Base-by-base conservation (phyloP, 2,888 invertebrate genomes). In the Erynnis tages region DNA sequence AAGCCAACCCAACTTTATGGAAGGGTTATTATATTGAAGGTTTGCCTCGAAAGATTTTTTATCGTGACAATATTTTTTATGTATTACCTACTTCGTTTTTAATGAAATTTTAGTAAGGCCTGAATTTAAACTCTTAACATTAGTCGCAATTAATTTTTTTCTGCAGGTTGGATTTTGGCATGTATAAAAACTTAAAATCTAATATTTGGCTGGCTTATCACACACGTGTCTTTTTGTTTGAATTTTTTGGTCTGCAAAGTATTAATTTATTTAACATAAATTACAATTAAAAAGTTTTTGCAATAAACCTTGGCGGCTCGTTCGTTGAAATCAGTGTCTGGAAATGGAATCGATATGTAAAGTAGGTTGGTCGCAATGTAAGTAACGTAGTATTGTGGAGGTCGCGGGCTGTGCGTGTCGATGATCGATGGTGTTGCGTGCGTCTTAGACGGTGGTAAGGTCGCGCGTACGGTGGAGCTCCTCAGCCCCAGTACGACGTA, bases 361-460 rank as follows among this genome's bases (percentile, higher is more conserved):
- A 79, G 69, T 71, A 69, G 72, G 74, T 76, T 71, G 68, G 62
- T 65, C 71, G 68, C 73, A 71, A 67, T 73, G 72, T 72, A 68
- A 76, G 72, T 72, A 68, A 76, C 72, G 73, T 76, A 72, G 72
- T 67, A 38, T 54, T 53, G 56, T 58, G 54, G 60, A 63, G 63
- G 64, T 61, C 59, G 62, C 55, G 54, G 49, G 56, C 50, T 60
- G 73, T 79, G 82, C 84, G 82, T 85, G 84, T 64, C 71, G 69
- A 71, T 80, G 80, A 81, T 80, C 78, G 79, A 80, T 82, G 79
- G 67, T 72, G 62, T 79, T 74, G 82, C 82, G 83, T 82, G 76
- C 65, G 70, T 70, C 62, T 63, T 59, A 56, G 63, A 59, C 60
- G 64, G 68, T 65, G 67, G 71, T 70, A 73, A 73, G 73, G 72